Evolutionary conservation across 2,888 invertebrate genomes (phyloP).

Genomic region (Ephialtes manifestator): DNA sequence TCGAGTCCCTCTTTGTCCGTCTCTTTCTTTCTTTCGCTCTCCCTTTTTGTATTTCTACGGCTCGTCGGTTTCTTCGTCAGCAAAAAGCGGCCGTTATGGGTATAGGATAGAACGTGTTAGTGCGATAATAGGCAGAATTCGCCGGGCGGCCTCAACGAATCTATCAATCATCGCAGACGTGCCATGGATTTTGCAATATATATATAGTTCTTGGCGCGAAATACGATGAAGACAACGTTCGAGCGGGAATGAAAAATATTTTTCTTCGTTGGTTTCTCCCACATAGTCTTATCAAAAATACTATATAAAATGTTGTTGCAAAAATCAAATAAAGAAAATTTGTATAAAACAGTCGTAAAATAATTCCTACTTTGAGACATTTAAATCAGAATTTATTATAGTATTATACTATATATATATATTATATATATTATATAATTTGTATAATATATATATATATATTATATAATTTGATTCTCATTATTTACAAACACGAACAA

Average conservation of each 20-base stretch:
- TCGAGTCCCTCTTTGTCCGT: not conserved
- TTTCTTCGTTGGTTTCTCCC: constrained; percentile 63
- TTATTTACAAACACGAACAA: too few species aligned
- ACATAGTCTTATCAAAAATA: not conserved
- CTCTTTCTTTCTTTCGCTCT: not conserved
- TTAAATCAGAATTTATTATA: too few species aligned
- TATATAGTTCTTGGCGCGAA: constrained; percentile 43
- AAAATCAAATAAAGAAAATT: not conserved
- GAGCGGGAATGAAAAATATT: constrained; percentile 69
- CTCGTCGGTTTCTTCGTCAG: constrained; percentile 48
- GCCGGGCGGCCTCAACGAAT: constrained; percentile 51
- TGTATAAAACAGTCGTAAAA: not conserved
- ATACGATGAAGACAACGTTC: constrained; percentile 24
- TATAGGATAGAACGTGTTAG: constrained; percentile 34
- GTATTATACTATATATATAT: too few species aligned
- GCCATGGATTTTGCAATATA: constrained; percentile 38
- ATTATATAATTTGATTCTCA: too few species aligned
- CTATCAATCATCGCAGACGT: constrained; percentile 62
- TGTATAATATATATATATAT: too few species aligned
- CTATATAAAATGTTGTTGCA: not conserved
- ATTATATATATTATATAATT: too few species aligned
- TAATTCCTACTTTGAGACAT: too few species aligned
- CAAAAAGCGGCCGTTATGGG: constrained; percentile 14
- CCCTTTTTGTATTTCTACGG: constrained; percentile 18
- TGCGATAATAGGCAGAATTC: constrained; percentile 55